Evolutionary conservation across 1,140 invertebrate species (phyloP).

Genomic region (Achroia grisella): DNA sequence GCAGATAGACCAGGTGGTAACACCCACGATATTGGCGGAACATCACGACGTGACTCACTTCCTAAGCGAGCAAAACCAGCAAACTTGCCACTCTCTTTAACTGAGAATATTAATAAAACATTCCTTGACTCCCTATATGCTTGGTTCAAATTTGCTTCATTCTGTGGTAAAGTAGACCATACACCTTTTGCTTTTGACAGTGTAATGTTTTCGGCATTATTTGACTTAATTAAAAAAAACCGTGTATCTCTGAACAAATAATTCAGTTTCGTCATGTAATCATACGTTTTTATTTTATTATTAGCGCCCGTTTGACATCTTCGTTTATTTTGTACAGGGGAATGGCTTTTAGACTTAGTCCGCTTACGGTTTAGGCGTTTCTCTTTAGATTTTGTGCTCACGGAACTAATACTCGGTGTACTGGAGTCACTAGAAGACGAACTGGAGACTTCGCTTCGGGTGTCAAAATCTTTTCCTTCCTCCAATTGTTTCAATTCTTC

Average conservation of each 20-base stretch:
- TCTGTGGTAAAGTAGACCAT: slow-evolving; percentile 98
- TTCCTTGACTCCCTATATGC: slow-evolving; percentile 94
- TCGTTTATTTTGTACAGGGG: slow-evolving; percentile 68
- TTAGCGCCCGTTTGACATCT: slow-evolving; percentile 59
- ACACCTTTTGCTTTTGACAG: slow-evolving; percentile 96
- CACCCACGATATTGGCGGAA: slow-evolving; percentile 94
- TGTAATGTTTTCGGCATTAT: slow-evolving; percentile 97
- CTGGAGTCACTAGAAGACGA: slow-evolving; percentile 80
- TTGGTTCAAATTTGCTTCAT: slow-evolving; percentile 96
- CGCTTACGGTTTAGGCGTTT: slow-evolving; percentile 70
- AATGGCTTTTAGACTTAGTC: slow-evolving; percentile 71
- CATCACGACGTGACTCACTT: slow-evolving; percentile 91
- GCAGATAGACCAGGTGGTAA: slow-evolving; percentile 94
- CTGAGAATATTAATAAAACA: slow-evolving; percentile 96
- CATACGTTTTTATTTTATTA: slow-evolving; percentile 80
- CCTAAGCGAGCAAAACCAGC: slow-evolving; percentile 93
- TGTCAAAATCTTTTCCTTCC: slow-evolving; percentile 80
- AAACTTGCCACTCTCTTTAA: slow-evolving; percentile 97
- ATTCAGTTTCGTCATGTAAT: slow-evolving; percentile 92
- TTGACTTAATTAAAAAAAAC: slow-evolving; percentile 98
- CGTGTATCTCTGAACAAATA: slow-evolving; percentile 96
- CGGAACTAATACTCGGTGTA: slow-evolving; percentile 83
- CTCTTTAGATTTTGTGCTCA: slow-evolving; percentile 75
- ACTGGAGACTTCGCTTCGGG: slow-evolving; percentile 85
- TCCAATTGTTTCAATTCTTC: slow-evolving; percentile 81